Evolutionary conservation across 1,140 invertebrate species (phyloP).

Genomic region (Linepithema humile): DNA sequence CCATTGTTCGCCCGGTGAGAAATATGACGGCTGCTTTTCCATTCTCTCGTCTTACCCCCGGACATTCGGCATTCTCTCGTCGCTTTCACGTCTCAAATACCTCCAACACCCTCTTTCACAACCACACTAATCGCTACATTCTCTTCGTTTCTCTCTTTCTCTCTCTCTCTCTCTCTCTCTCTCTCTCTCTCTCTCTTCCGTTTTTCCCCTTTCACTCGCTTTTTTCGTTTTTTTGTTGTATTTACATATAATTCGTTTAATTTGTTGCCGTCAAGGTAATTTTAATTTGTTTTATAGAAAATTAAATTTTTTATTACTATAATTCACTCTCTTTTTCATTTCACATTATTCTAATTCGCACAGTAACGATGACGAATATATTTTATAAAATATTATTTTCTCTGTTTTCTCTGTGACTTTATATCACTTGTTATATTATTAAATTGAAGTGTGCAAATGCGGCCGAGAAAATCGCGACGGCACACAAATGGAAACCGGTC

Average conservation of each 20-base stretch:
- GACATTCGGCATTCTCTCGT: conserved; percentile 25
- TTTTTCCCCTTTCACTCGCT: too few species aligned
- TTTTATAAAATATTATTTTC: background rate
- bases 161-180: conserved; percentile 4
- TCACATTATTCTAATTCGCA: background rate
- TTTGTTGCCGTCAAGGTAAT: background rate
- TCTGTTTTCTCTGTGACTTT: too few species aligned
- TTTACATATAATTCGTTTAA: conserved; percentile 49
- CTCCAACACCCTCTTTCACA: background rate
- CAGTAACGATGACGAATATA: background rate
- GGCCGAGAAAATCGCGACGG: conserved; percentile 25
- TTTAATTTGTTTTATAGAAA: background rate
- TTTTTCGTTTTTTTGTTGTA: too few species aligned
- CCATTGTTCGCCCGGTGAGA: conserved; percentile 67
- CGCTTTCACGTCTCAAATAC: conserved; percentile 9
- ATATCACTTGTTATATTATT: background rate
- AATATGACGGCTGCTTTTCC: conserved; percentile 51
- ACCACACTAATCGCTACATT: conserved; percentile 13
- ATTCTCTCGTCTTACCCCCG: conserved; percentile 29
- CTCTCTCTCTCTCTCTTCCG: background rate
- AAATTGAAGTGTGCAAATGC: conserved; percentile 26
- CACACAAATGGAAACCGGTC: conserved; percentile 27
- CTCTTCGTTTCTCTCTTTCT: too few species aligned
- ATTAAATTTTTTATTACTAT: background rate
- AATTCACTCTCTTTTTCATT: background rate